Conservation (phyloP, 2,113 vertebrate species). For the sheep (Ovis aries) region ARS-UI_Ramb_v3.0 NC_056080.1:80597501-80598000, state of each 20-base stretch:
- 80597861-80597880: not conserved
- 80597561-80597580: not conserved
- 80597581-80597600: not conserved
- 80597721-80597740: not conserved
- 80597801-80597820: not conserved
- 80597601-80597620: not conserved
- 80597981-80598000: not conserved
- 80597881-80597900: not conserved
- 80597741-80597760: not conserved
- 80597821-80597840: not conserved
- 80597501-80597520: not conserved
- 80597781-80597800: not conserved
- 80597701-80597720: not conserved
- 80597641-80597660: not conserved
- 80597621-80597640: not conserved
- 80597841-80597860: not conserved
- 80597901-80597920: not conserved
- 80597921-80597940: not conserved
- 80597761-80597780: not conserved
- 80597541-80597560: not conserved
- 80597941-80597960: not conserved
- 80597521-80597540: not conserved
- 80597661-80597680: not conserved
- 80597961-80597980: not conserved
- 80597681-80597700: not conserved